Conservation (phyloP, 2,888 invertebrate genomes). For the Zelleria hepariella region DNA sequence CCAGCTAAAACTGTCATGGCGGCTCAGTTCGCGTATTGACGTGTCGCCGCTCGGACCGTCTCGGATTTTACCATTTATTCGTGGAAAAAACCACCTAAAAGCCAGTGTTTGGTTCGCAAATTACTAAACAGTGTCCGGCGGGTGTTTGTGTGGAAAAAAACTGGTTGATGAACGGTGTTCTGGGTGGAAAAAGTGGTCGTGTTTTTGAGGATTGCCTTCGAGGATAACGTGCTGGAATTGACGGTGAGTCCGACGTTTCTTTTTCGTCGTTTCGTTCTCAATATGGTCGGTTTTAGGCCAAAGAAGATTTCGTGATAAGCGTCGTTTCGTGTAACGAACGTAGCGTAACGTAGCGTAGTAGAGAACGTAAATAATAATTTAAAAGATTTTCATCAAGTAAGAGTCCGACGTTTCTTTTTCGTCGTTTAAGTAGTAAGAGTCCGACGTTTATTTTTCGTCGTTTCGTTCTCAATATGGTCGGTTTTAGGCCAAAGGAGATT, state of each 20-base stretch:
- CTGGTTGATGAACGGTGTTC: not conserved
- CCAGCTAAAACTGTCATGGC: constrained; percentile 61
- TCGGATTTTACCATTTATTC: not conserved
- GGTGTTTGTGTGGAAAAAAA: not conserved
- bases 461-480: not conserved
- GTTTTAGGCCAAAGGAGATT: not conserved
- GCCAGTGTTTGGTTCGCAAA: not conserved
- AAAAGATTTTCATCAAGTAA: too few species aligned
- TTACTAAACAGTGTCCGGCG: not conserved
- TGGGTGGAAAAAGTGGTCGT: not conserved
- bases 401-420: too few species aligned
- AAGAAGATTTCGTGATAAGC: not conserved
- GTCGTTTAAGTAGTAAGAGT: too few species aligned
- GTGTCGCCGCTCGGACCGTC: constrained; percentile 22
- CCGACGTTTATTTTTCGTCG: not conserved
- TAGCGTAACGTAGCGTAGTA: too few species aligned
- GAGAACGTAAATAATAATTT: too few species aligned
- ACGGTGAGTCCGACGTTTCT: not conserved
- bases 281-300: not conserved
- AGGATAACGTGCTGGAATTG: not conserved
- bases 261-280: not conserved
- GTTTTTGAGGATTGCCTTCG: not conserved
- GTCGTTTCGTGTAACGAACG: too few species aligned
- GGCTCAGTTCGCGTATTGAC: constrained; percentile 62
- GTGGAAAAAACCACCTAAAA: not conserved